Conservation (phyloP, 2,113 vertebrate genomes). For the Crotalus helleri region DNA sequence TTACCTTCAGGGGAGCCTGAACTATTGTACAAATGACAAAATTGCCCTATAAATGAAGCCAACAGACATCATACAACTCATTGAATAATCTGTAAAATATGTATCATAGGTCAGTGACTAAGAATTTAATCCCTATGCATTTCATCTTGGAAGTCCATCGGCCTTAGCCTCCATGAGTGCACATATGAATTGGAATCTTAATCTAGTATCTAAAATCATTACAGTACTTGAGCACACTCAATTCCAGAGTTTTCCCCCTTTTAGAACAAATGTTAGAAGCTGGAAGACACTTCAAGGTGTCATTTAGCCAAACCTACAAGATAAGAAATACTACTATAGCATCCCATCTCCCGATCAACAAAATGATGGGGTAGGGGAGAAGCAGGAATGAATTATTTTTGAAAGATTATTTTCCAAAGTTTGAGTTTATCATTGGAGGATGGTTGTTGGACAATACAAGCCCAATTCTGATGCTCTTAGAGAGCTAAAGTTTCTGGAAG, state of each 20-base stretch:
- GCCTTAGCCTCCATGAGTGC: background rate
- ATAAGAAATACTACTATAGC: background rate
- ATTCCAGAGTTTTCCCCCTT: background rate
- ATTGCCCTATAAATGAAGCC: background rate
- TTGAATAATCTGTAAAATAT: background rate
- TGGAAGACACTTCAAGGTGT: background rate
- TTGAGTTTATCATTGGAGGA: too few relatives aligned
- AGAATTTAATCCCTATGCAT: background rate
- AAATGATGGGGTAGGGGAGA: too few relatives aligned
- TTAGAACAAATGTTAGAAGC: background rate
- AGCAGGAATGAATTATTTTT: too few relatives aligned
- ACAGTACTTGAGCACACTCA: background rate
- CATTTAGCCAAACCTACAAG: background rate
- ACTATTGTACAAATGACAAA: background rate
- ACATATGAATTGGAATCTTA: background rate
- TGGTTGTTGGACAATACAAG: too few relatives aligned
- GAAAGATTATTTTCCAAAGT: too few relatives aligned
- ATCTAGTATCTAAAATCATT: background rate
- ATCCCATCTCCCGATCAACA: background rate
- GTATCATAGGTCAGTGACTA: background rate
- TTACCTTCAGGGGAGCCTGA: background rate
- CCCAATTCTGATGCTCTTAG: too few relatives aligned
- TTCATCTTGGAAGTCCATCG: background rate
- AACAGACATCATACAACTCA: background rate
- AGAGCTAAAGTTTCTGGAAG: too few relatives aligned